Evolutionary conservation across 64 coral and sea anemone species (phyloP).

Genomic region (Stichodactyla mertensii): DNA sequence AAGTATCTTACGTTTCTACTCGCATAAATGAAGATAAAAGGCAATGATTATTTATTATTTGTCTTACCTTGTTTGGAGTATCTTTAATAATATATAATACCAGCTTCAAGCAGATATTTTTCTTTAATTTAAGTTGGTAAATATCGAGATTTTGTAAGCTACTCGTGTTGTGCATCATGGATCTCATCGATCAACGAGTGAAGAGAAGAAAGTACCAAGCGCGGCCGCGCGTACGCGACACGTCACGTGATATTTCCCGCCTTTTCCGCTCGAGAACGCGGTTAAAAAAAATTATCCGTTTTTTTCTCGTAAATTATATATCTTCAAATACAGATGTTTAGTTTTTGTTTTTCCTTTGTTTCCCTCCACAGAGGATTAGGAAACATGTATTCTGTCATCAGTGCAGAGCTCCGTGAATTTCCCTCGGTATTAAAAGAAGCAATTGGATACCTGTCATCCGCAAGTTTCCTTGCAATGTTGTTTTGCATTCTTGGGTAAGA

Average conservation of each 20-base stretch:
- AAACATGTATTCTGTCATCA: slow-evolving; percentile 71
- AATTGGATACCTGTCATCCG: slow-evolving; percentile 56
- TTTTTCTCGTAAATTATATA: background rate
- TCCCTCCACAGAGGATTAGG: slow-evolving; percentile 21
- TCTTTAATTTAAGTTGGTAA: background rate
- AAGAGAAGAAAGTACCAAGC: background rate
- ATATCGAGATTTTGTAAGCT: background rate
- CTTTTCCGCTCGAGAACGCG: background rate
- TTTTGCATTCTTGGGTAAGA: slow-evolving; percentile 94
- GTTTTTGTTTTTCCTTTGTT: background rate
- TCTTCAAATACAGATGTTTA: background rate
- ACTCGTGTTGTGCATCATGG: background rate
- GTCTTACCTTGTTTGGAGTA: background rate
- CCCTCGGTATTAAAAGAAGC: slow-evolving; percentile 37
- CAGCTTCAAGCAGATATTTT: background rate
- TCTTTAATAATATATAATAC: background rate
- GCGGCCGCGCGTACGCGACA: background rate
- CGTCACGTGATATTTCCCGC: background rate
- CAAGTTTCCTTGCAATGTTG: slow-evolving; percentile 70
- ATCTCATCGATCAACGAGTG: background rate
- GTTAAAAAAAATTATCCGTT: background rate
- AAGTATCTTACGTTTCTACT: background rate
- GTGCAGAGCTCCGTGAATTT: slow-evolving; percentile 20
- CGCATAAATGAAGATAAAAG: background rate
- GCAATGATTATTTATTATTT: background rate